Evolutionary conservation across 1,140 invertebrate genomes (phyloP), one percentile per base, ranked within the genome.

Genomic region (Achroia grisella): DNA sequence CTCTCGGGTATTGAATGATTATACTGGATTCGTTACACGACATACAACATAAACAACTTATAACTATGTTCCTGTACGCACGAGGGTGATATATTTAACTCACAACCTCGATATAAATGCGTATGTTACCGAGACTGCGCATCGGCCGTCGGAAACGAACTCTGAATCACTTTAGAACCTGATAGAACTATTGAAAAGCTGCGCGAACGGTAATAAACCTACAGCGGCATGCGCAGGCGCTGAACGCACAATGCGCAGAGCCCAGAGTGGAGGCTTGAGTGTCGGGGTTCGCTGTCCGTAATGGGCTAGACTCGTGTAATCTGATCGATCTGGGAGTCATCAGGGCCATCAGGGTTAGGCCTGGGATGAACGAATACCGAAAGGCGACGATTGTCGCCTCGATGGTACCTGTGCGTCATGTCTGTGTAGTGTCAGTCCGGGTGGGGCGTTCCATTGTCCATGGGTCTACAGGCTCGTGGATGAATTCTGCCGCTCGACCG

Each of bases 1-100:
- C 17, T 23, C 17, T 23, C 2, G 17, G 17, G 6, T 23, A 23
- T 23, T 23, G 17, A 23, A 23, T 23, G n/a, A 23, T 23, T 23
- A 23, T 23, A 23, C 17, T 23, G 44, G 60, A 55, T 52, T 6
- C 17, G 35, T 48, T 53, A 23, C 56, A 72, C 65, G 54, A 73
- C 70, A 71, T 62, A 65, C 52, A 73, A 70, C 61, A 72, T 62
- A 71, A 70, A 71, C 62, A 66, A 66, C 65, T 67, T 71, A 71
- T 58, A 57, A 57, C 59, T 71, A 65, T 36, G 41, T 48, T 56
- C 45, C 55, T 44, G 55, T 39, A 56, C 36, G 39, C 36, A 49
- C 63, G 59, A 69, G 69, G 56, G 53, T 46, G 51, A 51, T 49
- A 56, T 23, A 23, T 6, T 23, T 23, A 23, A 6, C 17, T 23